Evolutionary conservation across 2,113 vertebrate genomes (phyloP), one percentile per base, ranked within the genome.

Genomic region (Fregetta grallaria): DNA sequence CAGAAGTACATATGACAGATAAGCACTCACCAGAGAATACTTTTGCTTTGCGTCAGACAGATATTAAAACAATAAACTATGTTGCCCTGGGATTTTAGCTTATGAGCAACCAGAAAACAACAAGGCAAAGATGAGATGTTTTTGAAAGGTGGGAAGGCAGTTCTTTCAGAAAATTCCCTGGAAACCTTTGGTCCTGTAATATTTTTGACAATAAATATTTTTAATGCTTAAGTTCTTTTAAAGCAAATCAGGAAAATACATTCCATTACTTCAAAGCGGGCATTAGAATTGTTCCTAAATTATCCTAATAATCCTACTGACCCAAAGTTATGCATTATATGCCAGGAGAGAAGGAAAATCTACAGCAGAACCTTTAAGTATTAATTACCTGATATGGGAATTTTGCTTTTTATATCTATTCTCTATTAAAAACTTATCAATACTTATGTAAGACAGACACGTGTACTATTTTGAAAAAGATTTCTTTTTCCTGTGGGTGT

Each of bases 61-160:
- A 98, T 98, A 98, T 98, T 98, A 98, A 98, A 99, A 98, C 98
- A 98, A 98, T 99, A 98, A 98, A 98, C 98, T 95, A 97, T 42
- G 66, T 92, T 97, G 96, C 96, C 96, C 94, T 98, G 98, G 97
- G 98, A 98, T 96, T 96, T 97, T 80, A 36, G 91, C 40, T 89
- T 86, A 75, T 38, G 71, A 96, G 92, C 70, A 92, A 96, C 90
- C 94, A 62, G 96, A 93, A 97, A 98, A 97, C 93, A 98, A 97
- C 96, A 92, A 97, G 97, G 95, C 97, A n/a, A 91, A 97, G 97
- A 98, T 85, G 97, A 98, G 98, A 97, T 95, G 97, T 63, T 98
- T 98, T 88, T 92, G 97, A 97, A 98, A 98, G 97, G 96, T 96
- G 62, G 93, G 38, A 70, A 98, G 96, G 96, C 96, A 93, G 85